Base-by-base conservation (phyloP, 2,888 invertebrate genomes). In the Plemyria rubiginata region DNA sequence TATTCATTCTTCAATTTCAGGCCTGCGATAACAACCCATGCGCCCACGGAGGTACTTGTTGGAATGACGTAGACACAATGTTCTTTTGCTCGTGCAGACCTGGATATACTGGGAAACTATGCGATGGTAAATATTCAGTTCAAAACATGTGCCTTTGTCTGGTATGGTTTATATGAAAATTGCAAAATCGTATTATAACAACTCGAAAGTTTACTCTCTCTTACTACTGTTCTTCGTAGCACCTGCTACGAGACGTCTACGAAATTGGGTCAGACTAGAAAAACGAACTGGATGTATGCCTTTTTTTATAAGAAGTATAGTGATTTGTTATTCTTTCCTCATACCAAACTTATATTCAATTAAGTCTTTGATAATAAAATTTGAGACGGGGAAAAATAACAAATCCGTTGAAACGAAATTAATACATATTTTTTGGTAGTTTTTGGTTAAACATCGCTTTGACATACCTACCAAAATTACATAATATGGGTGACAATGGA, bases 41-140 rank as follows among this genome's bases (percentile, higher is more conserved):
- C 80, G 94, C 94, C 51, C 95, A 96, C 80, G 96, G 96, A 38
- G 96, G 96, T 57, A 96, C 96, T 50, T 96, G 96, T 83, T 96
- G 96, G 96, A 95, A 94, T 74, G 96, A 95, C 70, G 94, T 95
- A 61, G 95, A 96, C 78, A 95, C 95, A 7, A 8, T 38, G 8
- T 96, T 95, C 87, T 95, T 95, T 81, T 98, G 98, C 84, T 95
- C 96, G 57, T 98, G 98, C 79, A 94, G 95, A 54, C 95, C 96
- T 9, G 97, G 97, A 7, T 97, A 95, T 80, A 95, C 95, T 1
- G 97, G 97, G 41, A 95, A 95, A 78, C 94, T 95, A 73, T 98
- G 97, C 83, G 96, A 97, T 94, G 95, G 96, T 95, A 55, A 60
- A n/a, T 60, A 60, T 60, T 22, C 11, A 46, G 22, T 8, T 9